Conservation (phyloP, 2,888 invertebrate species). For the Plagiodera versicolora region DNA sequence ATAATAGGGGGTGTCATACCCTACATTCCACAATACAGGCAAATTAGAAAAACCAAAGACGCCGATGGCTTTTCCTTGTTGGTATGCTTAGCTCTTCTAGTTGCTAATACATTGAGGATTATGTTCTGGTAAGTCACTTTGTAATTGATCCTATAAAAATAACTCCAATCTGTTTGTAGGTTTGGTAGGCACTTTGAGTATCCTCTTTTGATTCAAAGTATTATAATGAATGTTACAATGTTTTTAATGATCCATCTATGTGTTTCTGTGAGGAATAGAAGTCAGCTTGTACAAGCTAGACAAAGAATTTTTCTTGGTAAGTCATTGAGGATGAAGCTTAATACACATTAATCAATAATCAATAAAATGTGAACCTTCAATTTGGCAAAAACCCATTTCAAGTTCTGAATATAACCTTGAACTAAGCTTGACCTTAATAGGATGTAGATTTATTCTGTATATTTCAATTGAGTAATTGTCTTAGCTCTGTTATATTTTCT, state of each 20-base stretch:
- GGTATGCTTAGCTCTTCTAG: constrained; percentile 91
- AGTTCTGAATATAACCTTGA: background rate
- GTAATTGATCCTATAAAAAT: background rate
- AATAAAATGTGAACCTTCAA: constrained; percentile 14
- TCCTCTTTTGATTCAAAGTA: constrained; percentile 92
- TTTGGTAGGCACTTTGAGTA: constrained; percentile 97
- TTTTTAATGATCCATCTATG: constrained; percentile 92
- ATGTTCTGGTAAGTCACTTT: constrained; percentile 86
- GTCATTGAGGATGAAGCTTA: constrained; percentile 33
- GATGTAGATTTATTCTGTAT: too few relatives aligned
- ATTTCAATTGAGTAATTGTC: too few relatives aligned
- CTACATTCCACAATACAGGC: constrained; percentile 93
- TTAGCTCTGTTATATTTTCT: background rate
- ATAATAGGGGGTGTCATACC: constrained; percentile 94
- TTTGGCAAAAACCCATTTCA: constrained; percentile 2
- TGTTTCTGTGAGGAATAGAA: constrained; percentile 81
- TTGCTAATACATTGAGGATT: constrained; percentile 96
- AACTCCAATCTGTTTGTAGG: constrained; percentile 61
- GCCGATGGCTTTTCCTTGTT: constrained; percentile 96
- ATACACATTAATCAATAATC: constrained; percentile 33
- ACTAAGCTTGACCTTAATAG: background rate
- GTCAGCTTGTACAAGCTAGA: constrained; percentile 72
- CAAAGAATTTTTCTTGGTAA: constrained; percentile 85
- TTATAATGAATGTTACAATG: constrained; percentile 98
- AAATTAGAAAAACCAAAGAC: constrained; percentile 88